Percentiles rank a stretch among this genome's conserved stretches.
These are phyloP conservation scores for Pilophorus perplexus DNA, from an alignment of 2,888 invertebrate genomes.

Conservation along the genomic window DNA sequence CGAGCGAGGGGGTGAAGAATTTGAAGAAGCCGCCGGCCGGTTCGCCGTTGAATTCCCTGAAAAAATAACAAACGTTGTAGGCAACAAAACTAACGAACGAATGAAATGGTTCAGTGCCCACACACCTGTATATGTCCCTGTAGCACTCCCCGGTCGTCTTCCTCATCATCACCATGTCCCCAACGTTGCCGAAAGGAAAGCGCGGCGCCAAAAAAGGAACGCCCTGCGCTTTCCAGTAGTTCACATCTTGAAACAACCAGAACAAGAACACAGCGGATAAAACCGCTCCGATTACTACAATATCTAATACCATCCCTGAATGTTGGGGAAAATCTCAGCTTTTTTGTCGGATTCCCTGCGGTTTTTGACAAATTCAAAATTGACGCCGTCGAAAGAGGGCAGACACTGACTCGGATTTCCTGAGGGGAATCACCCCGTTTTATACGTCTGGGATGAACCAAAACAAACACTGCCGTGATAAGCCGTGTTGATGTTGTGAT, in stretches of 20 bases:
- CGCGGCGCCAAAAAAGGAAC: constrained; percentile 17
- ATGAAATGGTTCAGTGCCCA: too few relatives aligned
- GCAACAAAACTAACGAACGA: background rate
- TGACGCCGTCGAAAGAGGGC: too few relatives aligned
- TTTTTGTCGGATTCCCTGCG: background rate
- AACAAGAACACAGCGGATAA: background rate
- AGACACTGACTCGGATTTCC: too few relatives aligned
- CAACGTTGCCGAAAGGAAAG: constrained; percentile 5
- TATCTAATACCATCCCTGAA: background rate
- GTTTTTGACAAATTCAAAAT: background rate
- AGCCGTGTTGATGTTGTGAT: too few relatives aligned
- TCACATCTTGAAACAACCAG: background rate
- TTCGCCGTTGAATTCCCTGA: constrained; percentile 23
- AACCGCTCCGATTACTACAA: background rate
- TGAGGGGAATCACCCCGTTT: too few relatives aligned
- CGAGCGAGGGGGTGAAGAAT: constrained; percentile 8
- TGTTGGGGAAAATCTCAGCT: background rate
- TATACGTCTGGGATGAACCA: too few relatives aligned
- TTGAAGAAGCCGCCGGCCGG: constrained; percentile 24
- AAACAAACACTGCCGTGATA: too few relatives aligned
- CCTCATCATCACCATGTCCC: constrained; percentile 21
- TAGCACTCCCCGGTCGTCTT: constrained; percentile 27
- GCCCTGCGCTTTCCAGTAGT: constrained; percentile 23
- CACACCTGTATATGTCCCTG: constrained; percentile 34
- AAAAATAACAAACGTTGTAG: background rate